Conservation (phyloP, 1,140 invertebrate genomes). For the Bombus soroeensis region DNA sequence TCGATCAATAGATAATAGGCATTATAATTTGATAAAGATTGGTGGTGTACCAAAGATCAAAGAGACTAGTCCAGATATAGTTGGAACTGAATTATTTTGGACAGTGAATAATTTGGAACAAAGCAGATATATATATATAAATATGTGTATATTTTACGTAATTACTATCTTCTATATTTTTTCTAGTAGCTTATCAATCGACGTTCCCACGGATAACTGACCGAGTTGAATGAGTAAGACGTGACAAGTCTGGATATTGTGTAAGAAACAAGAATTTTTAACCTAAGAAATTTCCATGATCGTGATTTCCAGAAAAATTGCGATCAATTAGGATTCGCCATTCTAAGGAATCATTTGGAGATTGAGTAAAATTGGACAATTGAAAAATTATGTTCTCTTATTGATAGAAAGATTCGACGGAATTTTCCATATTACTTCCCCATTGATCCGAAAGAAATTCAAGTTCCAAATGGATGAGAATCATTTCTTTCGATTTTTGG, state of each 20-base stretch:
- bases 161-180: neutral
- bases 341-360: neutral
- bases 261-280: neutral
- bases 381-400: neutral
- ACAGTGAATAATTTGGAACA: neutral
- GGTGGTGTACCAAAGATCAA: neutral
- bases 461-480: neutral
- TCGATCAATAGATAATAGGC: neutral
- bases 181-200: neutral
- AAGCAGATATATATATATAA: too few relatives aligned
- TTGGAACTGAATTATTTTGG: neutral
- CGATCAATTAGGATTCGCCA: neutral
- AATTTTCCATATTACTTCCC: neutral
- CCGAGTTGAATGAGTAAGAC: neutral
- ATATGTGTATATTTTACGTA: neutral
- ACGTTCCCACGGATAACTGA: neutral
- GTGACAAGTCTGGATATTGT: too few relatives aligned
- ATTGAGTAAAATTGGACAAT: neutral
- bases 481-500: neutral
- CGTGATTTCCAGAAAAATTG: neutral
- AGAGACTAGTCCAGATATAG: neutral
- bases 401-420: neutral
- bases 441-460: neutral
- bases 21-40: neutral
- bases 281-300: neutral